A percentile compares a stretch with the other conserved stretches of the same genome.
phyloP scores from a whole-genome alignment of 2,888 invertebrate species.

The Smittia aterrima region DNA sequence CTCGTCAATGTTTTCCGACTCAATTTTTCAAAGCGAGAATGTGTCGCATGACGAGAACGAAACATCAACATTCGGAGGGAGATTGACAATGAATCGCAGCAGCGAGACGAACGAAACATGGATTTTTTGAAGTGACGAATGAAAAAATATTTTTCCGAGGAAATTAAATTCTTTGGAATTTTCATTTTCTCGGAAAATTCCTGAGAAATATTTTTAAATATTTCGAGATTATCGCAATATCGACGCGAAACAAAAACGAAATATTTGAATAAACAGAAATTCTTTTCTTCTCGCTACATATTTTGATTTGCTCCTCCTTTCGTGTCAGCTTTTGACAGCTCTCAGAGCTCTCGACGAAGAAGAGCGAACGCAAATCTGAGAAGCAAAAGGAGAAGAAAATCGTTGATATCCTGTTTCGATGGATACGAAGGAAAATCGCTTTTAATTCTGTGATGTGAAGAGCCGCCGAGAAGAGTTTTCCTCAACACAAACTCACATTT shows the following conservation, averaged over 20 bases:
- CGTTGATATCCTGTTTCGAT: constrained; percentile 10
- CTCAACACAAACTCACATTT: not conserved
- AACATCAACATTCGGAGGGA: no score
- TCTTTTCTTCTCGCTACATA: not conserved
- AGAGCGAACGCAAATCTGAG: constrained; percentile 1
- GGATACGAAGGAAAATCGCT: not conserved
- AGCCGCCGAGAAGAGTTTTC: not conserved
- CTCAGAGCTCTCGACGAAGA: not conserved
- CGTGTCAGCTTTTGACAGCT: constrained; percentile 34
- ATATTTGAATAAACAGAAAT: not conserved
- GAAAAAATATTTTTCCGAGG: not conserved
- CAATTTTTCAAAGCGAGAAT: not conserved
- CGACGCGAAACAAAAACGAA: not conserved
- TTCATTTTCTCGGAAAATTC: not conserved
- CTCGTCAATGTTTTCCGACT: constrained; percentile 36
- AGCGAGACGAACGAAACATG: no score
- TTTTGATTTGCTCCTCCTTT: constrained; percentile 33
- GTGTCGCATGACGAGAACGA: not conserved
- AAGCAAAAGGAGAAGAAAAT: not conserved
- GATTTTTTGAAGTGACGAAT: not conserved
- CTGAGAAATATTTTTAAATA: not conserved
- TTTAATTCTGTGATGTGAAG: constrained; percentile 3
- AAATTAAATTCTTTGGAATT: not conserved
- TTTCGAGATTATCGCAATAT: not conserved
- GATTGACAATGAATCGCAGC: no score